Conservation (phyloP, 2,113 vertebrate genomes). For the Macaca fascicularis region T2T-MFA8v1.1 NC_088381.1:55761001-55761500, state of each 20-base stretch:
- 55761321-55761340: neutral
- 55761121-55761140: neutral
- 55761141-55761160: accelerated
- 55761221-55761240: neutral
- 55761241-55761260: neutral
- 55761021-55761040: neutral
- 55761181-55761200: neutral
- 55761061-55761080: neutral
- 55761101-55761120: slow-evolving; percentile 1
- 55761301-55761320: neutral
- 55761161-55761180: slow-evolving; percentile 35
- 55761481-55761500: neutral
- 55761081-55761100: neutral
- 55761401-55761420: neutral
- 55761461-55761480: neutral
- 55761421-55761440: neutral
- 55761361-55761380: neutral
- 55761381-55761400: neutral
- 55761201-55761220: neutral
- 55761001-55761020: neutral
- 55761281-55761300: neutral
- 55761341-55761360: neutral
- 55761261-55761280: neutral
- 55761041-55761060: neutral
- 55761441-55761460: neutral